Evolutionary conservation across 2,797 vertebrate species (phyloP).

Genomic region (Zenarchopterus dispar): DNA sequence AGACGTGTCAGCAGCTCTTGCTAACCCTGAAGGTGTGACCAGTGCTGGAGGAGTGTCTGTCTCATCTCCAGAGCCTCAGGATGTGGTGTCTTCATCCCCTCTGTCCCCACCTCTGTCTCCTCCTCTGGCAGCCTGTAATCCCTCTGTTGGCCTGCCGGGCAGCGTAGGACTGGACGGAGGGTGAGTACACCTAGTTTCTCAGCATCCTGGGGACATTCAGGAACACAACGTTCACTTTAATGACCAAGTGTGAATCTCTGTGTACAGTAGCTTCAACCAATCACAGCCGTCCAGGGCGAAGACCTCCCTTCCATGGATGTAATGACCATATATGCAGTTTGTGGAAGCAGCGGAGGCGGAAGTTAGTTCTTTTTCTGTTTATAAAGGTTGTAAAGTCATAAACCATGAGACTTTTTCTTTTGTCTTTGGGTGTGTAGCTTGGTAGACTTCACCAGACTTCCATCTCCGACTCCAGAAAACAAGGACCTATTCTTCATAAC

Average conservation of each 20-base stretch:
- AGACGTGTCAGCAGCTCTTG: slow-evolving; percentile 90
- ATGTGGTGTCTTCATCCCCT: slow-evolving; percentile 82
- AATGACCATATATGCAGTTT: too few species aligned
- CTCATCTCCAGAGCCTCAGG: slow-evolving; percentile 82
- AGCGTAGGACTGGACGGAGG: slow-evolving; percentile 88
- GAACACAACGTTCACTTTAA: background rate
- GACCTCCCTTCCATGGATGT: too few species aligned
- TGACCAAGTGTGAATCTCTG: too few species aligned
- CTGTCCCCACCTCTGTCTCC: slow-evolving; percentile 72
- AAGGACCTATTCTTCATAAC: slow-evolving; percentile 90
- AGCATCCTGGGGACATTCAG: background rate
- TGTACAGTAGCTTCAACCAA: too few species aligned
- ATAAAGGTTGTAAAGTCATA: too few species aligned
- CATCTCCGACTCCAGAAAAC: slow-evolving; percentile 98
- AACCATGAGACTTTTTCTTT: background rate
- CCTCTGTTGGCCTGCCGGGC: slow-evolving; percentile 90
- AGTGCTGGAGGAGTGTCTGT: slow-evolving; percentile 83
- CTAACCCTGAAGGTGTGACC: slow-evolving; percentile 85
- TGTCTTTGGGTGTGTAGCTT: slow-evolving; percentile 78
- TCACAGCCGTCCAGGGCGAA: too few species aligned
- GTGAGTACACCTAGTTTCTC: slow-evolving; percentile 40
- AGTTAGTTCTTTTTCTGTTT: too few species aligned
- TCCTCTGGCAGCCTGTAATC: slow-evolving; percentile 83
- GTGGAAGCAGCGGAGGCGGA: too few species aligned
- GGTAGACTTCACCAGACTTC: slow-evolving; percentile 97